Evolutionary conservation across 1,140 invertebrate species (phyloP).

Genomic region (Anastrepha ludens): DNA sequence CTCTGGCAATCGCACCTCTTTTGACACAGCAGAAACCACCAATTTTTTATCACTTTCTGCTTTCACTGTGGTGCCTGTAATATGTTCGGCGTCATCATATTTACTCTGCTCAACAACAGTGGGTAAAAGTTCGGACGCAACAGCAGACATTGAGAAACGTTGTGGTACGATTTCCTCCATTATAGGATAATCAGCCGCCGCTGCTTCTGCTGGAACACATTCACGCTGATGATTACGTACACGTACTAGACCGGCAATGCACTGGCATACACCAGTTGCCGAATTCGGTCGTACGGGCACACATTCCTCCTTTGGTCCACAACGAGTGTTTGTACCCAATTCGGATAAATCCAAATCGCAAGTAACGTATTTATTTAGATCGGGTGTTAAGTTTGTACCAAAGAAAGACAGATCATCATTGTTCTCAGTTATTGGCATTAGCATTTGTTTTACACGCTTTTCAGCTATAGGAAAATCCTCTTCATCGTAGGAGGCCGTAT

Average conservation of each 20-base stretch:
- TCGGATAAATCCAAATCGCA: slow-evolving; percentile 73
- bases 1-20: slow-evolving; percentile 82
- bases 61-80: slow-evolving; percentile 71
- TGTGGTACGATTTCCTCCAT: slow-evolving; percentile 58
- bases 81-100: slow-evolving; percentile 61
- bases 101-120: slow-evolving; percentile 58
- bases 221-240: slow-evolving; percentile 76
- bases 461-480: slow-evolving; percentile 69
- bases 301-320: slow-evolving; percentile 81
- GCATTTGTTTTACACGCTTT: slow-evolving; percentile 69
- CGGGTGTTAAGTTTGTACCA: slow-evolving; percentile 58
- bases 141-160: slow-evolving; percentile 46
- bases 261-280: slow-evolving; percentile 81
- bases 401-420: slow-evolving; percentile 71
- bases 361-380: slow-evolving; percentile 67
- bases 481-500: slow-evolving; percentile 65
- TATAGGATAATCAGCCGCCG: slow-evolving; percentile 65
- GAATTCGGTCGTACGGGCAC: slow-evolving; percentile 77
- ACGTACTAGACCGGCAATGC: slow-evolving; percentile 78
- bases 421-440: slow-evolving; percentile 69
- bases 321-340: slow-evolving; percentile 76
- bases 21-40: slow-evolving; percentile 85
- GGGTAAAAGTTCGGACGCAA: slow-evolving; percentile 33
- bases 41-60: slow-evolving; percentile 77
- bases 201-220: slow-evolving; percentile 65